Evolutionary conservation across 1,140 invertebrate species (phyloP), one percentile per base, ranked within the genome.

Genomic region (Pseudomyrmex concolor): DNA sequence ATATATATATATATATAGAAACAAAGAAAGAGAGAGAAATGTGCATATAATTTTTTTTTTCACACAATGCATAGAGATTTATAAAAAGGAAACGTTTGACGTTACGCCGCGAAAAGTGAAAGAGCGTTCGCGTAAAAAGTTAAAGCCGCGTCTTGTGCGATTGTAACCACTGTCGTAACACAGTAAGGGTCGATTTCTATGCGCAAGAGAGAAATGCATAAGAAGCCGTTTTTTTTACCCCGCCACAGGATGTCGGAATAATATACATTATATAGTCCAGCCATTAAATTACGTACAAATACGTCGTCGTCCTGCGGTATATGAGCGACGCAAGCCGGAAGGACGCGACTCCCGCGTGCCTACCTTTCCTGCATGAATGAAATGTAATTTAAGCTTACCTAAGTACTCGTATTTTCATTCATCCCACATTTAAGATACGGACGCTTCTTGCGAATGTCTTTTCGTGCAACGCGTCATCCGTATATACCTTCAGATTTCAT

Each of bases 281-380:
- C 67, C 78, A 72, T 62, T 73, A 72, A 70, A 89, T 89, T 89
- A 88, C 84, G 73, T 84, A 78, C 84, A 17, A 73, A 67, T 63
- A 25, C 85, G 50, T 45, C 70, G n/a, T 60, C 50, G 60, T 72
- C 51, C 74, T 73, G 87, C 77, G 57, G 62, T 78, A 76, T 74
- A 60, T 72, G 64, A 45, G 83, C 86, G 71, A 84, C 81, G 70
- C 66, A 57, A 83, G 86, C 87, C 87, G 87, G 87, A 88, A 88
- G 83, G 68, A 78, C 83, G 34, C 34, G 77, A 88, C 62, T 89
- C 86, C 87, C 86, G 86, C 78, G 87, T 88, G 86, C 88, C 87
- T 88, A 86, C 86, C 88, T 89, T 89, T 89, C 87, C 84, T 89
- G 87, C 87, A 89, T 89, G 87, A 89, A 89, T 89, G 87, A 89